Percentiles rank a stretch among this genome's conserved stretches.
Evolutionary conservation across 2,113 vertebrate species (phyloP).

Genomic region (Mus musculus): GRCm39 chr10:41849001-41849500

Average conservation of each 20-base stretch:
- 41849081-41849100: not conserved
- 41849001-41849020: slow-evolving; percentile 67
- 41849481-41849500: not conserved
- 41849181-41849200: not conserved
- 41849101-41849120: slow-evolving; percentile 63
- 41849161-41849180: not conserved
- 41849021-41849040: slow-evolving; percentile 73
- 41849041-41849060: slow-evolving; percentile 74
- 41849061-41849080: slow-evolving; percentile 53
- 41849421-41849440: not conserved
- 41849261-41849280: not conserved
- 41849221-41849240: not conserved
- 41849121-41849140: slow-evolving; percentile 19
- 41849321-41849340: not conserved
- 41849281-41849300: not conserved
- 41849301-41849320: not conserved
- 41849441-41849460: not conserved
- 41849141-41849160: not conserved
- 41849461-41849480: not conserved
- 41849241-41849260: not conserved
- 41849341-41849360: not conserved
- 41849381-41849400: not conserved
- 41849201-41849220: not conserved
- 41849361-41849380: not conserved
- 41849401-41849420: not conserved